Evolutionary conservation across 2,113 vertebrate species (phyloP).

Genomic region (Corydoras maculifer): DNA sequence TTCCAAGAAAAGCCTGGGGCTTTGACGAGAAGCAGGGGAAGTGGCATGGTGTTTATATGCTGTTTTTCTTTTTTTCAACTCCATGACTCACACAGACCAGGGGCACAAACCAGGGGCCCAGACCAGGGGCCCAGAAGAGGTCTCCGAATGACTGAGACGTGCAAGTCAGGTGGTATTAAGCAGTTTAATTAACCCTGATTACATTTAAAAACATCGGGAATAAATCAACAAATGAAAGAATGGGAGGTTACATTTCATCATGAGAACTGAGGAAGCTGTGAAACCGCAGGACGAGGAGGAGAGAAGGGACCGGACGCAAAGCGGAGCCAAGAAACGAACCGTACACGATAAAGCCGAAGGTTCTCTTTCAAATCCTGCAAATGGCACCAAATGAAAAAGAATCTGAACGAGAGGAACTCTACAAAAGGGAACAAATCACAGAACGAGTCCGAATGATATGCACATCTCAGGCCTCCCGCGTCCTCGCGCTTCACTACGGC

Average conservation of each 20-base stretch:
- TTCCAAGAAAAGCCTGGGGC: too few species aligned
- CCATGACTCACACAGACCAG: too few species aligned
- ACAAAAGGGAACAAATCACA: constrained; percentile 67
- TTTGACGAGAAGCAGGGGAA: too few species aligned
- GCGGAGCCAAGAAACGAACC: not conserved
- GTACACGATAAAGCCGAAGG: constrained; percentile 60
- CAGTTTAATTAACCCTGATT: constrained; percentile 77
- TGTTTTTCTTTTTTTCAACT: too few species aligned
- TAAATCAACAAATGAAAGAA: constrained; percentile 53
- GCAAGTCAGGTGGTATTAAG: constrained; percentile 59
- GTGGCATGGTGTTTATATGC: too few species aligned
- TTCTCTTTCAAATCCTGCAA: constrained; percentile 60
- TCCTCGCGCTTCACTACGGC: constrained; percentile 34
- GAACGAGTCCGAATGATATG: constrained; percentile 48
- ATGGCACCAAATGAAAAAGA: constrained; percentile 47
- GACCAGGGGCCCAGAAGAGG: too few species aligned
- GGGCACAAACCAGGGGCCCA: too few species aligned
- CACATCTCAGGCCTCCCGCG: constrained; percentile 41
- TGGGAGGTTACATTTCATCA: constrained; percentile 69
- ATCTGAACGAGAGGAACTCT: constrained; percentile 55
- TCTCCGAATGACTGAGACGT: too few species aligned
- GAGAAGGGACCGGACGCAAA: constrained; percentile 48
- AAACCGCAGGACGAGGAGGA: constrained; percentile 53
- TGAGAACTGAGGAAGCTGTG: constrained; percentile 64
- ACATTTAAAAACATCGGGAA: constrained; percentile 66